Base-by-base conservation (phyloP, 2,888 invertebrate species). In the Tachina grossa region DNA sequence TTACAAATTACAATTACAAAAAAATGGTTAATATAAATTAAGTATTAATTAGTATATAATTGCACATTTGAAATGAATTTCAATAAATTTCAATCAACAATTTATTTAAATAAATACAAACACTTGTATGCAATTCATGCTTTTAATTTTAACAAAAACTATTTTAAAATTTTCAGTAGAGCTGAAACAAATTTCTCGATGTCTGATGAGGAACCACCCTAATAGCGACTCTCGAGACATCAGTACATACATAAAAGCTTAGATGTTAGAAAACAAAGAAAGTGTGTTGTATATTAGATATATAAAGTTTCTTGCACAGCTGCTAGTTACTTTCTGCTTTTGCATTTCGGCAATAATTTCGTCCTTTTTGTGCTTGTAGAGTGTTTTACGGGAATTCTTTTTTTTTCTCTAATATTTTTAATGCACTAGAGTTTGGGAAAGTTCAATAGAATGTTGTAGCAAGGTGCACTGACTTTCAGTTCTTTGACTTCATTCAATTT, bases 361-460 rank as follows among this genome's bases (percentile, higher is more conserved):
- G 53, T 82, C 75, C 82, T 82, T 75, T 82, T 55, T 41, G 3
- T 65, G 10, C 19, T 9, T 43, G 55, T 31, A 0, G 22, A 65
- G 47, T 65, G 22, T 65, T 65, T 45, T 14, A 9, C 2, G 45
- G 16, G 14, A 8, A 45, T 69, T 31, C 69, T 78, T 69, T 68
- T 53, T 53, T 19, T 53, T 45, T n/a, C 4, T 6, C 31, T 31
- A 39, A 19, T n/a, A 14, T 45, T 45, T 61, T 61, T 53, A 39
- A 68, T 51, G 49, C 31, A 43, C 10, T 43, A 53, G 74, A 74
- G 84, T 85, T 59, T 74, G 77, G 22, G 77, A 81, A 81, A 85
- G 85, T 85, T 85, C 85, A 85, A 81, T 78, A 85, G 51, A 72
- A 74, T 82, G 63, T 69, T 57, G 57, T 65, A 47, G 11, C 19